Evolutionary conservation across 1,140 invertebrate genomes (phyloP).

Genomic region (Bombus pyrosoma): DNA sequence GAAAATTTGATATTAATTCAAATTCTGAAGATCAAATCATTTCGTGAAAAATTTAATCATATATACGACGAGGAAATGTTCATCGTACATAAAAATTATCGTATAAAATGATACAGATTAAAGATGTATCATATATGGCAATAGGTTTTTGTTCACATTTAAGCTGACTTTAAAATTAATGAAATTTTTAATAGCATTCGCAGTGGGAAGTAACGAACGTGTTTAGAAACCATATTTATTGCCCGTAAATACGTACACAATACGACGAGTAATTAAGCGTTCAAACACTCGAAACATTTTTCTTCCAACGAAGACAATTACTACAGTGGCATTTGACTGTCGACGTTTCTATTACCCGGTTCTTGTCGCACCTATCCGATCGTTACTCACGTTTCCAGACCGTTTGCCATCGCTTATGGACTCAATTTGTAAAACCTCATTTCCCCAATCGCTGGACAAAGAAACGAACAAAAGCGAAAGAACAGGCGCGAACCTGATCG

Average conservation of each 20-base stretch:
- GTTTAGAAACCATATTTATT: too few relatives aligned
- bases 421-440: slow-evolving; percentile 39
- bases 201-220: too few relatives aligned
- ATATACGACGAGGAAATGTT: not conserved
- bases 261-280: not conserved
- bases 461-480: not conserved
- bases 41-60: too few relatives aligned
- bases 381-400: slow-evolving; percentile 29
- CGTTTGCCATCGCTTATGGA: slow-evolving; percentile 10
- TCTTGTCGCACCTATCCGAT: slow-evolving; percentile 14
- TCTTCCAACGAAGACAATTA: slow-evolving; percentile 18
- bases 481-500: slow-evolving; percentile 5
- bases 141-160: not conserved
- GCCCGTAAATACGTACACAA: not conserved
- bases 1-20: not conserved
- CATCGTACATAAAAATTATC: not conserved
- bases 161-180: not conserved
- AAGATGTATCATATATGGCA: too few relatives aligned
- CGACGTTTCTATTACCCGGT: slow-evolving; percentile 29
- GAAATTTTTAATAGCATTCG: not conserved
- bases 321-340: not conserved
- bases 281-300: slow-evolving; percentile 6
- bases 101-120: not conserved
- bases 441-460: slow-evolving; percentile 12
- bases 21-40: not conserved